These are phyloP conservation scores for Elmis aenea DNA, from an alignment of 2,888 invertebrate species.

Conservation along the genomic window DNA sequence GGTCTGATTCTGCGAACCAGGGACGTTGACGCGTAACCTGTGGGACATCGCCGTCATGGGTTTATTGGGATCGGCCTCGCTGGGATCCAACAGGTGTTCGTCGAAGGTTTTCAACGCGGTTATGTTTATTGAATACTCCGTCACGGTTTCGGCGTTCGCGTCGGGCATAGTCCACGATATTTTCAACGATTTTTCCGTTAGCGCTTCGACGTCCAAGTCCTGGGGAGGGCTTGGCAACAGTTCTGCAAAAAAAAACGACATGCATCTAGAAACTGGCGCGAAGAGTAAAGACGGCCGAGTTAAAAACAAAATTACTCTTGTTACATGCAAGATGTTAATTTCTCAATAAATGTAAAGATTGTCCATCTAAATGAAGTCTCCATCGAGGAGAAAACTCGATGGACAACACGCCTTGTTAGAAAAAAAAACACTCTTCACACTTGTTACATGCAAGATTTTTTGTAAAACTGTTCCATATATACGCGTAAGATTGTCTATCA, in stretches of 20 bases:
- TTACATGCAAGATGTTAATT: too few relatives aligned
- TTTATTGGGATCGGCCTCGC: conserved; percentile 34
- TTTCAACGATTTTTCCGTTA: conserved; percentile 67
- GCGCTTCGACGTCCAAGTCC: conserved; percentile 65
- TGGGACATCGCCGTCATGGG: conserved; percentile 38
- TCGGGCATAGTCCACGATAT: conserved; percentile 66
- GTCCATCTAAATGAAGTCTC: too few relatives aligned
- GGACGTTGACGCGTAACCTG: conserved; percentile 53
- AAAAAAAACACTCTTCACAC: too few relatives aligned
- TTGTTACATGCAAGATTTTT: too few relatives aligned
- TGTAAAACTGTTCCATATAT: too few relatives aligned
- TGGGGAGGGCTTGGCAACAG: conserved; percentile 71
- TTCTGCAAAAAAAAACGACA: conserved; percentile 50
- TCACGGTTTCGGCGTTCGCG: conserved; percentile 60
- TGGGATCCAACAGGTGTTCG: conserved; percentile 50
- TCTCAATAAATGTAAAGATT: too few relatives aligned
- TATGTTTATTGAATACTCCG: conserved; percentile 66
- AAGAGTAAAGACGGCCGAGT: too few relatives aligned
- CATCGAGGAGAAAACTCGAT: too few relatives aligned
- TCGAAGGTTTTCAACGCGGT: conserved; percentile 68
- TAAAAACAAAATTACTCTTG: too few relatives aligned
- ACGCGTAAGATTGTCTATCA: too few relatives aligned
- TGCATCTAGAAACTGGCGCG: too few relatives aligned
- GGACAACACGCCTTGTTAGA: too few relatives aligned
- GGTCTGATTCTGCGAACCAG: conserved; percentile 54